Conservation (phyloP, 2,888 invertebrate genomes). For the Odontothrips loti region DNA sequence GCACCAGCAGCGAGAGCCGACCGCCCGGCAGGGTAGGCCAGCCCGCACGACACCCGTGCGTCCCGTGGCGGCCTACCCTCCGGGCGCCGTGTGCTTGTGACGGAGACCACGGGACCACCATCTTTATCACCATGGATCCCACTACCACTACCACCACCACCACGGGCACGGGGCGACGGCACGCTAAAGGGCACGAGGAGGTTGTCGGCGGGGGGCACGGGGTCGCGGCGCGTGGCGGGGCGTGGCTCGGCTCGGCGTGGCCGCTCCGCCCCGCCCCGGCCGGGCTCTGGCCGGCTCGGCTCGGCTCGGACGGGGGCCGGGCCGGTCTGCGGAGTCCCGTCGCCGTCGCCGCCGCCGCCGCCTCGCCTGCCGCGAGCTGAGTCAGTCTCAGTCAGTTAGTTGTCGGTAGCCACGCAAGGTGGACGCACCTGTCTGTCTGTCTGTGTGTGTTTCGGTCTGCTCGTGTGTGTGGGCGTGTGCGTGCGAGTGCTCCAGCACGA, state of each 20-base stretch:
- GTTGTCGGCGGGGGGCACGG: slow-evolving; percentile 29
- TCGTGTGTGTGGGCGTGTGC: not conserved
- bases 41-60: too few relatives aligned
- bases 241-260: slow-evolving; percentile 27
- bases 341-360: not conserved
- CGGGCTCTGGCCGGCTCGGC: too few relatives aligned
- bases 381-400: not conserved
- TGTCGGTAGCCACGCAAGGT: slow-evolving; percentile 15
- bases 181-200: too few relatives aligned
- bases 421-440: not conserved
- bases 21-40: too few relatives aligned
- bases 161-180: too few relatives aligned
- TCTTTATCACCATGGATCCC: too few relatives aligned
- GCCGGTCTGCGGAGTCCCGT: not conserved
- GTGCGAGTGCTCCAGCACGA: not conserved
- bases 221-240: slow-evolving; percentile 1
- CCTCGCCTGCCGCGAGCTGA: not conserved
- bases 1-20: too few relatives aligned
- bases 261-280: not conserved
- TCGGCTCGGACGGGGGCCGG: not conserved
- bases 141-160: too few relatives aligned
- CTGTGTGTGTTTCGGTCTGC: not conserved
- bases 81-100: too few relatives aligned
- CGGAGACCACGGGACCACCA: too few relatives aligned
- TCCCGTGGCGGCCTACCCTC: too few relatives aligned